Evolutionary conservation across 2,797 vertebrate genomes (phyloP).

Genomic region (Neomorphus geoffroyi): DNA sequence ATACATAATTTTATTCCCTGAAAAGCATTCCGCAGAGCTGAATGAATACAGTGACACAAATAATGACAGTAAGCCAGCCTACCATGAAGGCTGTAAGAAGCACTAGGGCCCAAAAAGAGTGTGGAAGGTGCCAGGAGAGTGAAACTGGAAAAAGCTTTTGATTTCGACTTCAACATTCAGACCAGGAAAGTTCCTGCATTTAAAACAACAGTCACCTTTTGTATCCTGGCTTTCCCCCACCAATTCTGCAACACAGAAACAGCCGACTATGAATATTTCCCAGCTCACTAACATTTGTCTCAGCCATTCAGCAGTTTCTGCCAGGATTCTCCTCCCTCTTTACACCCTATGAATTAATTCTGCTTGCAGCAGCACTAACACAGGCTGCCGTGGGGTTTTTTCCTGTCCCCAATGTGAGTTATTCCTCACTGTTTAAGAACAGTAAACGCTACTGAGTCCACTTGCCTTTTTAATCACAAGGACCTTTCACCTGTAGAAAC

Average conservation of each 20-base stretch:
- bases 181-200: accelerated
- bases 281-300: constrained; percentile 4
- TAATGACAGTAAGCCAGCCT: not conserved
- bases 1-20: not conserved
- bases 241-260: constrained; percentile 27
- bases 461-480: not conserved
- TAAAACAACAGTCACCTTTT: not conserved
- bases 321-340: constrained; percentile 38
- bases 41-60: not conserved
- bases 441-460: not conserved
- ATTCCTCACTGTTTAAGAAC: not conserved
- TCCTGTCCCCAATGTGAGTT: not conserved
- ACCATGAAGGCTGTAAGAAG: not conserved
- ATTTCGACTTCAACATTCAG: not conserved
- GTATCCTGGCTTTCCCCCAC: not conserved
- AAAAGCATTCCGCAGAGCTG: not conserved
- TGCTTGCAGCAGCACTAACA: constrained; percentile 56
- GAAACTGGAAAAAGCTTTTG: not conserved
- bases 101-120: not conserved
- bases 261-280: constrained; percentile 25
- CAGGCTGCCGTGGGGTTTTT: not conserved
- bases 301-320: constrained; percentile 59
- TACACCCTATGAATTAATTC: constrained; percentile 58
- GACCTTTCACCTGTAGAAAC: not conserved
- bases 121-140: not conserved